A percentile compares a stretch with the other conserved stretches of the same genome.
These are phyloP conservation scores for Helarctos malayanus DNA, from an alignment of 2,797 vertebrate genomes.

Conservation along the genomic window DNA sequence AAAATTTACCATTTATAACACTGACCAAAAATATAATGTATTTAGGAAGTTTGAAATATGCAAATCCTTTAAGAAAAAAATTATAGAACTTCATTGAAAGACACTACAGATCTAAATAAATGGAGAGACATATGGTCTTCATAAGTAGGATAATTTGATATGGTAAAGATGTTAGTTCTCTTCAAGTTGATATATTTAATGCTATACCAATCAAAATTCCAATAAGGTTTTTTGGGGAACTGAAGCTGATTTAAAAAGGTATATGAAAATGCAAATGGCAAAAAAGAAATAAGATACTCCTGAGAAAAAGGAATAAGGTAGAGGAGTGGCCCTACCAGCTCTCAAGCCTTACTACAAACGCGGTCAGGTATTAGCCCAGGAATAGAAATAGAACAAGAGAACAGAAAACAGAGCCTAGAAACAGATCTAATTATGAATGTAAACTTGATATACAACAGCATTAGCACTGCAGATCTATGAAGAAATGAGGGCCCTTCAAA, in stretches of 20 bases:
- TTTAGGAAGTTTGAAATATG: conserved; percentile 46
- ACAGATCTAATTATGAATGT: not conserved
- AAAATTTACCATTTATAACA: conserved; percentile 59
- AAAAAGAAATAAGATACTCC: conserved; percentile 6
- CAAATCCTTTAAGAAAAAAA: conserved; percentile 49
- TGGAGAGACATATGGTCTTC: not conserved
- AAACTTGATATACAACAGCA: not conserved
- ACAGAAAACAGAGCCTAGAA: conserved; percentile 24
- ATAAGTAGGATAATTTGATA: conserved; percentile 34
- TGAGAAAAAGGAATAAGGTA: conserved; percentile 35
- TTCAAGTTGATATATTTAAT: conserved; percentile 55
- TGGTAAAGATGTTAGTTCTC: not conserved
- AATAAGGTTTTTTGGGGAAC: conserved; percentile 14
- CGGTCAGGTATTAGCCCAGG: not conserved
- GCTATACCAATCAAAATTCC: conserved; percentile 3
- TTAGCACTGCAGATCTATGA: not conserved
- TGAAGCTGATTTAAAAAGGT: conserved; percentile 43
- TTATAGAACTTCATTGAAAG: conserved; percentile 57
- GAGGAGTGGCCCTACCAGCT: conserved; percentile 4
- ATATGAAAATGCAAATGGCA: not conserved
- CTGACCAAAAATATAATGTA: conserved; percentile 17
- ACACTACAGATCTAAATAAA: conserved; percentile 46
- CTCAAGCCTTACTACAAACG: not conserved
- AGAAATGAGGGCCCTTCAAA: not conserved
- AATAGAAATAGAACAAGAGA: not conserved